Evolutionary conservation across 2,113 vertebrate genomes (phyloP), one percentile per base, ranked within the genome.

Genomic region (Climacteris rufus): DNA sequence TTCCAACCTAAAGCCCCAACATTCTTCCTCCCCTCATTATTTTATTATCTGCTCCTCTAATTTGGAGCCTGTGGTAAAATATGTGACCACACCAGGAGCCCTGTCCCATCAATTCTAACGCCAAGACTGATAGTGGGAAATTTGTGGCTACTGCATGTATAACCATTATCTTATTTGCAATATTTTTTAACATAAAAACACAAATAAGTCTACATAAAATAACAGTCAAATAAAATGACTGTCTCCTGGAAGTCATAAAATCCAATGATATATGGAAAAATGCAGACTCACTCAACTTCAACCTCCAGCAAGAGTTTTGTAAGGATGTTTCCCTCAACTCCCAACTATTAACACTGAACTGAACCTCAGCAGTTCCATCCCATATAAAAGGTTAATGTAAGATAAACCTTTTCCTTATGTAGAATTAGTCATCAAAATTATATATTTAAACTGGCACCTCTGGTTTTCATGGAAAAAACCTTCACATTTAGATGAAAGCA

Each of bases 231-330:
- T 65, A 28, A 89, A 95, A 83, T 31, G 35, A 13, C 57, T 75
- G 33, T 93, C 92, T 96, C 82, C 63, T 64, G 33, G 57, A 37
- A 68, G 80, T 33, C 61, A 88, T 96, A 91, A 95, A 95, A 86
- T 63, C 47, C 71, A 91, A 78, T 49, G 61, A 83, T 81, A 56
- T 6, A 72, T 47, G 31, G 54, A 44, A 63, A 89, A 91, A 49
- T 1, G 16, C 80, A 84, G 42, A 70, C 45, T 77, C 35, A 22
- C 53, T 87, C 56, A 69, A 70, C 28, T 63, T 56, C 81, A 76
- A 37, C 49, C 80, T 47, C 56, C 33, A 59, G 70, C 9, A 2
- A 27, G 8, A 15, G 27, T 87, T 52, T 42, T 5, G 37, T 21
- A 49, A 83, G 45, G 72, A 21, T 52, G 70, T 61, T 65, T 89